Base-by-base conservation (phyloP, 64 coral and sea anemone genomes). In the Stichodactyla mertensii region DNA sequence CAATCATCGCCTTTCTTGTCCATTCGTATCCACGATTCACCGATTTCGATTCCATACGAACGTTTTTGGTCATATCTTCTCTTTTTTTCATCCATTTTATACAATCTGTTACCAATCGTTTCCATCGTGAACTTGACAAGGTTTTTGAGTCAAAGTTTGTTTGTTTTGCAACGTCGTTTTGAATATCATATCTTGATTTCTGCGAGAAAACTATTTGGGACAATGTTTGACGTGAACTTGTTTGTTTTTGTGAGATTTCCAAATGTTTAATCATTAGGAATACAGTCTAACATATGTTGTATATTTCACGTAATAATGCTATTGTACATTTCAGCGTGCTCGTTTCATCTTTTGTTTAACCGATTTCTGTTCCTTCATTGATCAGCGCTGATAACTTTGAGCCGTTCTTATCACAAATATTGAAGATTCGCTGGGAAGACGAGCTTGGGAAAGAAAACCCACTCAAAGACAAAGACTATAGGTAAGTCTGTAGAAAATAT, bases 381-480 rank as follows among this genome's bases (percentile, higher is more conserved):
- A 88, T 52, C 79, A 98, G 96, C 64, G 96, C 92, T 13, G 92
- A 98, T 54, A 98, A 94, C 67, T 98, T 94, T 70, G 96, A 98
- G 53, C 93, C 93, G 7, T 98, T 91, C 60, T 78, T 98, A 55
- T 98, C 96, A n/a, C 89, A 98, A 88, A 92, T 98, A 7, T 82
- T 98, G 62, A 98, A 98, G 89, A 94, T 98, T 64, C 90, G 96
- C 23, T 98, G 96, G 96, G 92, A 92, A 87, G 96, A 98, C 61
- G 96, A 98, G 20, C 82, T 98, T 62, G 88, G 93, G 6, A 92
- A 58, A 80, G 84, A 62, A 86, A 98, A 98, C 56, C 96, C 96
- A n/a, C 82, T 98, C 2, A 84, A 82, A 18, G 90, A 92, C 4
- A 87, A 54, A 67, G 85, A 86, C 69, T 98, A 98, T 89, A 98